Percentiles rank a stretch among this genome's conserved stretches.
Conservation (phyloP, 2,888 invertebrate species). For the Formica aserva region DNA sequence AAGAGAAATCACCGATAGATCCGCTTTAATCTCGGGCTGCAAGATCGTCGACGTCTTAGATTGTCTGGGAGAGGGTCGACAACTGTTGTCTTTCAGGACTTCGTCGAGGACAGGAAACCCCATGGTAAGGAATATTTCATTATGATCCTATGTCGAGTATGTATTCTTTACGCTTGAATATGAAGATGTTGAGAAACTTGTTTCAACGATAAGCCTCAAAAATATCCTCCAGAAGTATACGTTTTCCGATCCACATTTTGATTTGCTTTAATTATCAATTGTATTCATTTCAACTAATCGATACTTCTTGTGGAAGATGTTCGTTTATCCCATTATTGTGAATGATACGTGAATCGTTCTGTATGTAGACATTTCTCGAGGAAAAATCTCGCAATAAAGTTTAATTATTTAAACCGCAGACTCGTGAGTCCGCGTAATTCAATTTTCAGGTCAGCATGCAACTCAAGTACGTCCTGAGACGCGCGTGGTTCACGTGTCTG, state of each 20-base stretch:
- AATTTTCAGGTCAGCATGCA: slow-evolving; percentile 78
- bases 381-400: not conserved
- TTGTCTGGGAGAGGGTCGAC: slow-evolving; percentile 82
- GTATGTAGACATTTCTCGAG: not conserved
- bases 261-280: not conserved
- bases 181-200: not conserved
- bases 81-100: slow-evolving; percentile 77
- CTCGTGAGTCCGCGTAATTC: not conserved
- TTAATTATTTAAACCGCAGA: not conserved
- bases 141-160: not conserved
- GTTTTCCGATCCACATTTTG: not conserved
- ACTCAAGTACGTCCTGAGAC: slow-evolving; percentile 81
- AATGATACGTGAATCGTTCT: too few relatives aligned
- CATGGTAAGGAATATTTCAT: slow-evolving; percentile 3
- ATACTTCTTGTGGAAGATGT: not conserved
- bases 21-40: slow-evolving; percentile 82
- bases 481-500: slow-evolving; percentile 83
- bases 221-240: not conserved
- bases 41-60: slow-evolving; percentile 83
- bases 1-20: slow-evolving; percentile 70
- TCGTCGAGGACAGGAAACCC: slow-evolving; percentile 66
- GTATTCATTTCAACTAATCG: too few relatives aligned
- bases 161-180: not conserved
- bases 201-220: not conserved
- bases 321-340: not conserved